These are phyloP conservation scores for Sepioteuthis lessoniana DNA, from an alignment of 2,888 invertebrate genomes.

Conservation along the genomic window DNA sequence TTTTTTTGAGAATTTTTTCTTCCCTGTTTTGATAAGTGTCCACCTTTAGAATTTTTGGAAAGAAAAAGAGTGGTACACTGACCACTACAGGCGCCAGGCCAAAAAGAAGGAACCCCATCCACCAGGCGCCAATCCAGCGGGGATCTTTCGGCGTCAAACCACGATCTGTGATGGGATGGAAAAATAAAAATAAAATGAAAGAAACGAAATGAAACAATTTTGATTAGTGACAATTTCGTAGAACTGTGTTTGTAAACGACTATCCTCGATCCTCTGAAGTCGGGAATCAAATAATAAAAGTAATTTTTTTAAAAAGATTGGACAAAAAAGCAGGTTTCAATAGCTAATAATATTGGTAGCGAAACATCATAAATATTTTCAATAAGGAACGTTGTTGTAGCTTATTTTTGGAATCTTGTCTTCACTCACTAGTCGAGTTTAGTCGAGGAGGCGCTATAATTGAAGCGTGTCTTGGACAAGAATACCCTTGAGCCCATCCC, in stretches of 20 bases:
- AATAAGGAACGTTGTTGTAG: too few relatives aligned
- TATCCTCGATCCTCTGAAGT: not conserved
- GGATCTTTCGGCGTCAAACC: constrained; percentile 44
- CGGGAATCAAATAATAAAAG: not conserved
- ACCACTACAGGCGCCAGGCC: not conserved
- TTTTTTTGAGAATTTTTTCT: not conserved
- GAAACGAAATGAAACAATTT: not conserved
- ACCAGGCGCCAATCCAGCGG: constrained; percentile 48
- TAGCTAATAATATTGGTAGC: too few relatives aligned
- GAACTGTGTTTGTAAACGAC: not conserved
- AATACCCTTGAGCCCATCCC: too few relatives aligned
- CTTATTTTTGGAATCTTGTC: too few relatives aligned
- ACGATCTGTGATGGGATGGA: constrained; percentile 8
- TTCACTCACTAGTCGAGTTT: too few relatives aligned
- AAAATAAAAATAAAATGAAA: not conserved
- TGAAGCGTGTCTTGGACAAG: too few relatives aligned
- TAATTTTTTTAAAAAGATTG: too few relatives aligned
- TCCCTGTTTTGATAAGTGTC: not conserved
- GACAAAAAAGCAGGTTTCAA: too few relatives aligned
- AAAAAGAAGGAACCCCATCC: constrained; percentile 42
- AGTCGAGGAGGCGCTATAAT: too few relatives aligned
- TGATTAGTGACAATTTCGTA: too few relatives aligned
- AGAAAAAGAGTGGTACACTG: constrained; percentile 46
- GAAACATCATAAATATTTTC: too few relatives aligned
- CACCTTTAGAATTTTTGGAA: not conserved